Evolutionary conservation across 2,113 vertebrate species (phyloP), one percentile per base, ranked within the genome.

Genomic region (Corydoras maculifer): DNA sequence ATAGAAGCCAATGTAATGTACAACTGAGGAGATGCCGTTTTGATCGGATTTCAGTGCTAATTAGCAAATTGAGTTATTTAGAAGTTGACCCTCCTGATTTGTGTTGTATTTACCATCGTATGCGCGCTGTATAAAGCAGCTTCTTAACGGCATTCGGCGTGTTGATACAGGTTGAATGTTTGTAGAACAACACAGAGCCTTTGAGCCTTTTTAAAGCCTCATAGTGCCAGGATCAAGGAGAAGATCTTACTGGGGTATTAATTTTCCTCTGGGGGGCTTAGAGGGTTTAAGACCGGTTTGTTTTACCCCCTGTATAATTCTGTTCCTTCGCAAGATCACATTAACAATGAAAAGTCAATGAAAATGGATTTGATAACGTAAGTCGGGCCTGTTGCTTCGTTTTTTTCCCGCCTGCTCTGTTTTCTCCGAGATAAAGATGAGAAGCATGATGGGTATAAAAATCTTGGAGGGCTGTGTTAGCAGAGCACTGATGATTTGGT

Each of bases 381-480:
- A 43, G 9, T 30, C 13, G 53, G 12, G 7, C 48, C 7, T 43
- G 31, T 15, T 43, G 6, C 18, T 53, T 15, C 25, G 10, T 68
- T 6, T 69, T 54, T 57, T 18, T 10, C 18, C 31, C 55, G 63
- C 65, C 65, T 25, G 60, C 6, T 18, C 58, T 35, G 74, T 58
- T 77, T 73, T 63, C 65, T 79, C 70, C 79, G 54, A 70, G 87
- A 85, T 87, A 88, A 84, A 81, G 81, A 83, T 86, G 88, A 84
- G 88, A 85, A 86, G 80, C 82, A 80, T 88, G 87, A 88, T 87
- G 85, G 81, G 82, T 87, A 85, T 88, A 88, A 85, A 86, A 88
- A 81, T 88, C 87, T 87, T 85, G 84, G 86, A 83, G 81, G 87
- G 88, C 87, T 76, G 74, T 87, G 89, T 90, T 88, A 89, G 84